Conservation (phyloP, 1,140 invertebrate genomes). For the Aethina tumida region DNA sequence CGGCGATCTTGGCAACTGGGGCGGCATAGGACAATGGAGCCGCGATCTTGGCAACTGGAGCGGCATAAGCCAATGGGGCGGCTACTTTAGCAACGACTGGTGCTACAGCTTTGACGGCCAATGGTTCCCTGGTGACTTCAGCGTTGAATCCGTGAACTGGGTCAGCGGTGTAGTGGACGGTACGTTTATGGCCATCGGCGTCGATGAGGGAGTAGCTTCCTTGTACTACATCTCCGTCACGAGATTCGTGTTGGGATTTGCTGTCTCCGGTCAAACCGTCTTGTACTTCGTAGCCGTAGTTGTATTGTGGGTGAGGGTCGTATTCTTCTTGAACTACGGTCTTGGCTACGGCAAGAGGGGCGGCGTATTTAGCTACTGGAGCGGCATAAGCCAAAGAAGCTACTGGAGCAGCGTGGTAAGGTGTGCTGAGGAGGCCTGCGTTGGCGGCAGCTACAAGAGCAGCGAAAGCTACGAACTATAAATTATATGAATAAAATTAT, state of each 20-base stretch:
- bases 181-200: constrained; percentile 48
- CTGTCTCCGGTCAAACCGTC: constrained; percentile 45
- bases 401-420: constrained; percentile 37
- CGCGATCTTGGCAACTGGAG: constrained; percentile 20
- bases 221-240: constrained; percentile 51
- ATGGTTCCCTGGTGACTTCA: constrained; percentile 31
- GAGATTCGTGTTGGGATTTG: constrained; percentile 45
- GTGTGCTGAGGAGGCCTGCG: constrained; percentile 31
- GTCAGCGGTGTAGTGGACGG: constrained; percentile 53
- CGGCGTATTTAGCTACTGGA: too few relatives aligned
- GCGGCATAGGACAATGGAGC: too few relatives aligned
- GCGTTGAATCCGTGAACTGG: constrained; percentile 40
- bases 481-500: too few relatives aligned
- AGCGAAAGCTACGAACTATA: too few relatives aligned
- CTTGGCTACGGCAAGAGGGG: too few relatives aligned
- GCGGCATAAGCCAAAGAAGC: too few relatives aligned
- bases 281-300: constrained; percentile 42
- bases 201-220: constrained; percentile 52
- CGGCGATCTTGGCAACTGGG: too few relatives aligned
- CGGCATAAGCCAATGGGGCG: too few relatives aligned
- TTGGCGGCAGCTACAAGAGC: too few relatives aligned
- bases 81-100: too few relatives aligned
- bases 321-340: too few relatives aligned
- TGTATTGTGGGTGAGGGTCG: constrained; percentile 40
- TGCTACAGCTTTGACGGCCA: too few relatives aligned